Base-by-base conservation (phyloP, 2,888 invertebrate genomes). In the Drosophila subquinaria region DNA sequence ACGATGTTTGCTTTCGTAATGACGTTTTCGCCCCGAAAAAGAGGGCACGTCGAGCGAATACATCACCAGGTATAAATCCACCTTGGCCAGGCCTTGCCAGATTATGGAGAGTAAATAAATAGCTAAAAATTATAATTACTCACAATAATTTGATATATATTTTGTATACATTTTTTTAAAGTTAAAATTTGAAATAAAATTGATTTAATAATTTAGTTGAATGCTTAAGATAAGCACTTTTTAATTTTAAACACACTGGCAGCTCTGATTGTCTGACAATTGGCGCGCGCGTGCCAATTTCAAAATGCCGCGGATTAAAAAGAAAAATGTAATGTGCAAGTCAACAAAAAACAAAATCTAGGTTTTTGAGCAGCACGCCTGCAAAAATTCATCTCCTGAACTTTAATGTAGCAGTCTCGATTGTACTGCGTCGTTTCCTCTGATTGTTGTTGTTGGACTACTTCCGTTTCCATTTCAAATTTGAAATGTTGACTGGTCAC, bases 401-500 rank as follows among this genome's bases (percentile, higher is more conserved):
- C 57, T 51, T 57, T 10, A 53, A 51, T 51, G 33, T n/a, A 50
- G 27, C 51, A 47, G 35, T 43, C 33, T 51, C 30, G 20, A n/a
- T 43, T 55, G 27, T 72, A 59, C n/a, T 63, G 47, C 60, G 48
- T 55, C 33, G 69, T 67, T 76, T 42, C 45, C 64, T 64, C 33
- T 63, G 10, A 27, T 60, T 70, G 51, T 51, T 70, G 51, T 51
- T 57, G 38, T 43, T 45, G 43, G 52, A 43, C 13, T 66, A 62
- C 62, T 76, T 80, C 83, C 73, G 69, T 68, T 80, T 61, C 57
- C 47, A 36, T 74, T 56, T 15, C 15, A 40, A 38, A 36, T 74
- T 74, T 60, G 30, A 71, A 59, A 76, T 81, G 69, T 74, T 65
- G 62, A 63, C 82, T 68, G 82, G 85, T 89, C 84, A 79, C 88